These are phyloP conservation scores for Hepsetus odoe DNA, from an alignment of 2,113 vertebrate species.

Conservation along the genomic window DNA sequence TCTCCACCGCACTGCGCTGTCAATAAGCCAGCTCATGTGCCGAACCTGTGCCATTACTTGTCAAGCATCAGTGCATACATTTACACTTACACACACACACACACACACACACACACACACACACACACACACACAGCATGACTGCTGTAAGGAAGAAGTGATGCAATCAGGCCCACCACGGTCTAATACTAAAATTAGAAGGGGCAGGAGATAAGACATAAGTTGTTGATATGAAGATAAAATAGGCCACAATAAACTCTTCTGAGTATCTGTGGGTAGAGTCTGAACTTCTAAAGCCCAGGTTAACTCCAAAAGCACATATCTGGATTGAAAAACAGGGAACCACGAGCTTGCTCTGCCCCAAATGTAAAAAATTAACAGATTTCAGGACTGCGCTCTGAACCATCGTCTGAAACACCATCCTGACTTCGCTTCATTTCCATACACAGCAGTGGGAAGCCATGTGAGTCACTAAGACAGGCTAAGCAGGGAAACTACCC, in stretches of 20 bases:
- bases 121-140: neutral
- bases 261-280: too few species aligned
- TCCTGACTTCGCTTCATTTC: too few species aligned
- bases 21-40: neutral
- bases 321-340: too few species aligned
- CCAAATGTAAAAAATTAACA: too few species aligned
- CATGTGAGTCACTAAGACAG: too few species aligned
- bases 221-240: neutral
- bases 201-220: neutral
- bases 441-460: too few species aligned
- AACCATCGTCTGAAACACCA: too few species aligned
- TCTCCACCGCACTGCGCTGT: conserved; percentile 27
- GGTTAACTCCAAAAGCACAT: too few species aligned
- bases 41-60: neutral
- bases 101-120: neutral
- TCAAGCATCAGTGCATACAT: neutral
- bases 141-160: neutral
- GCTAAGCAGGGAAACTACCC: too few species aligned
- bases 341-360: too few species aligned
- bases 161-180: neutral
- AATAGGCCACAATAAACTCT: neutral
- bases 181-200: neutral
- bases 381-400: too few species aligned
- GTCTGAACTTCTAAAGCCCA: too few species aligned
- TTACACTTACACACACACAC: neutral